Conservation (phyloP, 2,797 vertebrate species). For the Heterohyrax brucei region DNA sequence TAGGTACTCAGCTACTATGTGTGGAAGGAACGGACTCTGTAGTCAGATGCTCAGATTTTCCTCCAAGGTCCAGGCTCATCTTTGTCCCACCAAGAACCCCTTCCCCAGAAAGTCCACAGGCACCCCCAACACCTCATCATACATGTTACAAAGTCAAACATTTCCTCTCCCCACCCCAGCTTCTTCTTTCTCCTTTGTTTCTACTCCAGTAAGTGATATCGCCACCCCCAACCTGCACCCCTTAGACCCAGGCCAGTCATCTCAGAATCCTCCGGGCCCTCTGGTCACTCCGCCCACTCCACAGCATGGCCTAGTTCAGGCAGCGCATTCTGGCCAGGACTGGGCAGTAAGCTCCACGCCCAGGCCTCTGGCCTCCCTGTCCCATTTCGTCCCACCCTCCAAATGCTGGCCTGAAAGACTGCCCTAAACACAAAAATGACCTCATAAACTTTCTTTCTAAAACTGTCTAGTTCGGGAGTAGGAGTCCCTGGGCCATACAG, state of each 20-base stretch:
- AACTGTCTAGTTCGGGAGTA: not conserved
- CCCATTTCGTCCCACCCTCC: not conserved
- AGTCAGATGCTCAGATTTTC: not conserved
- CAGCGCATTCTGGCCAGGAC: not conserved
- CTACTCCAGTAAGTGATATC: not conserved
- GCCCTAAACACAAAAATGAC: not conserved
- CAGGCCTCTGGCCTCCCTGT: not conserved
- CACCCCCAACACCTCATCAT: not conserved
- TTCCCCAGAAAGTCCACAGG: not conserved
- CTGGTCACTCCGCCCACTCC: not conserved
- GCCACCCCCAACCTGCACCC: not conserved
- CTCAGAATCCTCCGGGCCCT: not conserved
- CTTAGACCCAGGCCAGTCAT: not conserved
- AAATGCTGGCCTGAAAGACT: not conserved
- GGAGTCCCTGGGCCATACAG: too few species aligned
- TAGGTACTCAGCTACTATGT: not conserved
- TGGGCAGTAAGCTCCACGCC: not conserved
- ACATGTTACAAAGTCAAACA: not conserved
- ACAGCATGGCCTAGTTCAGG: not conserved
- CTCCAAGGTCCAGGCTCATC: not conserved
- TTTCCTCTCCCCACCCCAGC: not conserved
- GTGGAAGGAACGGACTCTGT: not conserved
- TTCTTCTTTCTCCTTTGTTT: not conserved
- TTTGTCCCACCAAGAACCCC: not conserved
- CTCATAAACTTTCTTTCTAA: not conserved